Evolutionary conservation across 2,113 vertebrate genomes (phyloP).

Genomic region (Corydoras sp.): DNA sequence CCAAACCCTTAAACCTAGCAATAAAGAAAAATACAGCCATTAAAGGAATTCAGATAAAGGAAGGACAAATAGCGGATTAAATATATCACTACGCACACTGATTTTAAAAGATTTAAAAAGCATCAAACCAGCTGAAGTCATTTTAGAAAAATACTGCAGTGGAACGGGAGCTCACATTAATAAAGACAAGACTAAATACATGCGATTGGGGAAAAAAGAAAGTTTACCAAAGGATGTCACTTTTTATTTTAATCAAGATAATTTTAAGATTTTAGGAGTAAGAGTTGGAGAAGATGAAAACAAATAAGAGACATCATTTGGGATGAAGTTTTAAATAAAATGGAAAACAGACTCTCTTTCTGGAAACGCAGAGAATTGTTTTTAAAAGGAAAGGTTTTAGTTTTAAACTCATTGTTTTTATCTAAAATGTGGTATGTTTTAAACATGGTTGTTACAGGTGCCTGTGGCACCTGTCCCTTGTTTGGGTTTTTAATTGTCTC

Average conservation of each 20-base stretch:
- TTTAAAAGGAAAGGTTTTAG: background rate
- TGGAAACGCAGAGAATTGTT: background rate
- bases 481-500: too few relatives aligned
- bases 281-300: background rate
- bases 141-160: too few relatives aligned
- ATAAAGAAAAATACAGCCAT: background rate
- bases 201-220: background rate
- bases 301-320: background rate
- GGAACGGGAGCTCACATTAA: too few relatives aligned
- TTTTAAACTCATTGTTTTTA: too few relatives aligned
- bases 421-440: too few relatives aligned
- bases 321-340: background rate
- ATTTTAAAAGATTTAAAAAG: too few relatives aligned
- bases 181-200: too few relatives aligned
- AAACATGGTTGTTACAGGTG: background rate
- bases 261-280: background rate
- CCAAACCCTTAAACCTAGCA: background rate
- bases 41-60: background rate
- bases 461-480: too few relatives aligned
- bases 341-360: background rate
- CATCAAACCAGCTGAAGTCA: too few relatives aligned
- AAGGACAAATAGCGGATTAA: background rate
- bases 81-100: constrained; percentile 3
- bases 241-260: background rate
- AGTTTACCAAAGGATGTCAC: background rate